Percentiles rank a stretch among this genome's conserved stretches.
Evolutionary conservation across 2,888 invertebrate species (phyloP).

Genomic region (Dryobotodes eremita): DNA sequence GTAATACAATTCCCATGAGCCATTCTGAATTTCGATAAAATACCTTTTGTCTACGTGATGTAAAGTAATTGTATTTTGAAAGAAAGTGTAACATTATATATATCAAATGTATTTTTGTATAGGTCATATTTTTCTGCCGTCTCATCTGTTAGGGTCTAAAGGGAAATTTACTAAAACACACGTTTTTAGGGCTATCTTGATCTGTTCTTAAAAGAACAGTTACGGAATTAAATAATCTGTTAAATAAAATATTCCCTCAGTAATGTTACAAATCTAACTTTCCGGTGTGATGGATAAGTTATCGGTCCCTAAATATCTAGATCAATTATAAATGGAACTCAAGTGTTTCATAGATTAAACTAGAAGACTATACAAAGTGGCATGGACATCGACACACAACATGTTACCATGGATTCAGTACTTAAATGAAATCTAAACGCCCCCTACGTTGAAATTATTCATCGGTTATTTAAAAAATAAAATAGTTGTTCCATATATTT

Average conservation of each 20-base stretch:
- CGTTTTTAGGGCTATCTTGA: slow-evolving; percentile 1
- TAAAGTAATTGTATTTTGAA: slow-evolving; percentile 29
- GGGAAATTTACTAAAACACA: slow-evolving; percentile 30
- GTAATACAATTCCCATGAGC: slow-evolving; percentile 48
- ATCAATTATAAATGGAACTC: slow-evolving; percentile 3
- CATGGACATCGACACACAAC: no score
- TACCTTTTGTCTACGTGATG: slow-evolving; percentile 33
- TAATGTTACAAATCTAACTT: slow-evolving; percentile 33
- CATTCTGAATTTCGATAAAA: slow-evolving; percentile 29
- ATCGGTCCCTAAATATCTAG: slow-evolving; percentile 14
- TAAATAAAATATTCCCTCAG: slow-evolving; percentile 11
- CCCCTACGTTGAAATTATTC: no score
- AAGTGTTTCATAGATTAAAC: background rate
- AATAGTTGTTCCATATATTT: no score
- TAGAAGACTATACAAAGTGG: no score
- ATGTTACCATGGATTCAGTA: no score
- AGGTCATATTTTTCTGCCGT: background rate
- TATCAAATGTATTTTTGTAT: slow-evolving; percentile 2
- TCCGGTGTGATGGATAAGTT: slow-evolving; percentile 36
- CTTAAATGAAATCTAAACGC: no score
- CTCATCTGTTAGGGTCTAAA: background rate
- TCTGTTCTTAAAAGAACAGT: background rate
- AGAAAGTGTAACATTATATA: background rate
- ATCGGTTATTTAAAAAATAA: no score
- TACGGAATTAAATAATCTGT: slow-evolving; percentile 9